A percentile compares a stretch with the other conserved stretches of the same genome.
Evolutionary conservation across 2,888 invertebrate genomes (phyloP).

Genomic region (Linnaemya vulpina): DNA sequence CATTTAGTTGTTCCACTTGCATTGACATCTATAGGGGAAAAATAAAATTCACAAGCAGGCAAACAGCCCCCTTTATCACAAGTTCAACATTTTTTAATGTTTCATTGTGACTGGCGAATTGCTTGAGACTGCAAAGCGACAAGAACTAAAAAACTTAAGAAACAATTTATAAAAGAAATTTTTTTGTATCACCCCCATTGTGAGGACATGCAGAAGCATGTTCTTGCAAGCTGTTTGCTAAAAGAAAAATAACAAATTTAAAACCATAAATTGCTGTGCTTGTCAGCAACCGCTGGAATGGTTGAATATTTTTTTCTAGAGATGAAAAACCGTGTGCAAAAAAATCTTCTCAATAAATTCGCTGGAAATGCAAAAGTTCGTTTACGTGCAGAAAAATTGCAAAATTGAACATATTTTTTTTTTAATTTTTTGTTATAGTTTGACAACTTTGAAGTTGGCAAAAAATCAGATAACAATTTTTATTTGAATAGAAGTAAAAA

Average conservation of each 20-base stretch:
- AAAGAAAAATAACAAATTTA: slow-evolving; percentile 7
- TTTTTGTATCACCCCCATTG: too few species aligned
- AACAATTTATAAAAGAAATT: too few species aligned
- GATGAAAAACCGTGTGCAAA: neutral
- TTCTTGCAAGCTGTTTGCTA: slow-evolving; percentile 3
- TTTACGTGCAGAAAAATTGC: neutral
- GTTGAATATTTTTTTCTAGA: neutral
- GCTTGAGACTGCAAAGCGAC: neutral
- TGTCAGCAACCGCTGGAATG: neutral
- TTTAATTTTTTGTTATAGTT: neutral
- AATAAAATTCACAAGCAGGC: too few species aligned
- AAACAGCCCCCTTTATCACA: neutral
- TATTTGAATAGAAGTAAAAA: neutral
- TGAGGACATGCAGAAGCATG: neutral
- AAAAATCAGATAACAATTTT: neutral
- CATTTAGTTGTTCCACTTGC: too few species aligned
- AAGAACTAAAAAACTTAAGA: neutral
- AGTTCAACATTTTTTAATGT: neutral
- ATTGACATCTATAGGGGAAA: too few species aligned
- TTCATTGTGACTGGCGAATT: neutral
- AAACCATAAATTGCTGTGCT: slow-evolving; percentile 1
- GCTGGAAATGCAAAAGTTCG: neutral
- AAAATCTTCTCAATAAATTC: neutral
- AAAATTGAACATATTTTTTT: neutral
- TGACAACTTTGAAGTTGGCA: neutral